Evolutionary conservation across 2,888 invertebrate species (phyloP).

Genomic region (Mimas tiliae): DNA sequence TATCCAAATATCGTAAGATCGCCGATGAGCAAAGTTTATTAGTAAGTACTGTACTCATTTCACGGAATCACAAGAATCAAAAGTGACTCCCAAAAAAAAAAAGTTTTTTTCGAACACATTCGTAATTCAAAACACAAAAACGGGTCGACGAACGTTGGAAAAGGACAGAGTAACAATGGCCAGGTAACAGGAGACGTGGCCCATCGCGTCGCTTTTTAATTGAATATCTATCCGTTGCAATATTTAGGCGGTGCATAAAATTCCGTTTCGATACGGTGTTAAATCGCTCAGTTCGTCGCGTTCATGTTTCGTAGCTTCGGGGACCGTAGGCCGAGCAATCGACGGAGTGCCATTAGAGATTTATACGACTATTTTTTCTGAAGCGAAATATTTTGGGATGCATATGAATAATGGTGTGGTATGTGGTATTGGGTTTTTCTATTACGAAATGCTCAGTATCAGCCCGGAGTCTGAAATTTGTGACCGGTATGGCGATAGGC

Average conservation of each 20-base stretch:
- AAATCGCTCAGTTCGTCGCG: not conserved
- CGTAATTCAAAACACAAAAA: constrained; percentile 10
- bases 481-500: too few relatives aligned
- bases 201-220: constrained; percentile 31
- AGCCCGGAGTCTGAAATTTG: too few relatives aligned
- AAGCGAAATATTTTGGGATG: not conserved
- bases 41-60: not conserved
- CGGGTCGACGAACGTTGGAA: constrained; percentile 47
- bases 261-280: constrained; percentile 13
- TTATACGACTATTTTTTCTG: constrained; percentile 9
- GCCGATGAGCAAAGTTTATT: too few relatives aligned
- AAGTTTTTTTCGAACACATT: not conserved
- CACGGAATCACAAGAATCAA: not conserved
- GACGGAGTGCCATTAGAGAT: not conserved
- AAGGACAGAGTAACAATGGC: constrained; percentile 56
- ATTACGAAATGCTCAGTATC: too few relatives aligned
- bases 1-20: too few relatives aligned
- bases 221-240: constrained; percentile 19
- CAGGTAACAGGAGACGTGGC: constrained; percentile 61
- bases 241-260: constrained; percentile 16
- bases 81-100: not conserved
- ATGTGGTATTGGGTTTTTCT: too few relatives aligned
- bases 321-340: not conserved
- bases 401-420: too few relatives aligned
- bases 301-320: not conserved